Conservation (phyloP, 2,888 invertebrate species). For the Eristalis pertinax region DNA sequence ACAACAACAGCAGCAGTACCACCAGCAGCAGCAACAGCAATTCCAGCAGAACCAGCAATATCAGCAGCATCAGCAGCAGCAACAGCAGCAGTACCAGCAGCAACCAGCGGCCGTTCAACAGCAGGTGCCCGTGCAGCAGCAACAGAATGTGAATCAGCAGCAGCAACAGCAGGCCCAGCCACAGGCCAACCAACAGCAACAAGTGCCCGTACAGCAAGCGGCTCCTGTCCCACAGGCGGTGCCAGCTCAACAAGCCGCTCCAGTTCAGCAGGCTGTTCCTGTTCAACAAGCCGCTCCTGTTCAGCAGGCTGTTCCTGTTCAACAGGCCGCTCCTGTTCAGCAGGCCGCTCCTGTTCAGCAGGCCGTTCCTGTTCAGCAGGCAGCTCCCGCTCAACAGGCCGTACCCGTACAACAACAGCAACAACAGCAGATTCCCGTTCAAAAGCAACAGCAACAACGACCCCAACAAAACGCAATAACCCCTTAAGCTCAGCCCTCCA, state of each 20-base stretch:
- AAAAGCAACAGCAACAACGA: constrained; percentile 72
- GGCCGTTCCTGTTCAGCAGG: constrained; percentile 46
- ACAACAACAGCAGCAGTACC: constrained; percentile 68
- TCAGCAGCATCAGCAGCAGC: constrained; percentile 58
- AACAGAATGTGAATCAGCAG: constrained; percentile 73
- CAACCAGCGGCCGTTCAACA: constrained; percentile 72
- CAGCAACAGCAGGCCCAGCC: constrained; percentile 74
- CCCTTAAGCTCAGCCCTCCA: constrained; percentile 17
- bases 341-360: constrained; percentile 21
- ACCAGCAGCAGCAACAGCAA: constrained; percentile 73
- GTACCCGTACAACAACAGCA: constrained; percentile 52
- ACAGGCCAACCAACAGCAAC: constrained; percentile 56
- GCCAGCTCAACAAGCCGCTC: constrained; percentile 40
- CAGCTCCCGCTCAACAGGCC: constrained; percentile 37
- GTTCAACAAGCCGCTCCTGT: constrained; percentile 39
- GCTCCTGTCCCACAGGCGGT: constrained; percentile 44
- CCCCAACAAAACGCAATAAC: constrained; percentile 49
- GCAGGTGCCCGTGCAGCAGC: constrained; percentile 73
- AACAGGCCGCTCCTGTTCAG: constrained; percentile 50
- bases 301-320: constrained; percentile 7
- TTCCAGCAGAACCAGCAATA: constrained; percentile 74
- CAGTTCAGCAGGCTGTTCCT: constrained; percentile 42
- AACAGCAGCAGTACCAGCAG: constrained; percentile 40
- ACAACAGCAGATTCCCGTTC: constrained; percentile 15
- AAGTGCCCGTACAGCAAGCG: constrained; percentile 59